Evolutionary conservation across 2,888 invertebrate genomes (phyloP), one percentile per base, ranked within the genome.

Genomic region (Disparrhopalites patrizii): DNA sequence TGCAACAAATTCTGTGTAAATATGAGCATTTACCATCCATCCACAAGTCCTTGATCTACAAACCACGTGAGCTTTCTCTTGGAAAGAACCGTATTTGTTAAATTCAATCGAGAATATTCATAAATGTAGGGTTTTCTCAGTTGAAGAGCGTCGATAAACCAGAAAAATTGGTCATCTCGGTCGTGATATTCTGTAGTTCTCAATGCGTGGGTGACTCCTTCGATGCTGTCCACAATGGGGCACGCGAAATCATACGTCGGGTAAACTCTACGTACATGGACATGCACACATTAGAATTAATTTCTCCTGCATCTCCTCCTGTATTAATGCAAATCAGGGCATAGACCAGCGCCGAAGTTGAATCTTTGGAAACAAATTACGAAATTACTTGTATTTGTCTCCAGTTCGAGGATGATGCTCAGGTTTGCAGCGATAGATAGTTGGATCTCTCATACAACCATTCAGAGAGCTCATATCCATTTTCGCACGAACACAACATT

Each of bases 221-320:
- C 99, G 57, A 97, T 84, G 18, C 95, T 89, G 81, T 99, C 99
- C 57, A 99, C 98, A 77, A 99, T 96, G 0, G 99, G 99, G 78
- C 99, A 99, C 0, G 99, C 97, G 82, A 99, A 99, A 82, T 99
- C 99, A 78, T 99, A 99, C 0, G 99, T 99, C 25, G 99, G 99
- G 80, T 99, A 99, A 0, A 96, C 97, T 78, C 95, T 95, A 79
- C 23, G 81, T 80, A 70, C 15, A 56, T 10, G 7, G 8, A 43
- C 20, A 43, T 18, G 15, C 8, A 43, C 7, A n/a, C 7, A 43
- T 20, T n/a, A n/a, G 7, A 10, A 43, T 43, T 43, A 4, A n/a
- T n/a, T n/a, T n/a, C n/a, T n/a, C n/a, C n/a, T n/a, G n/a, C n/a
- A n/a, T n/a, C n/a, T n/a, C n/a, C n/a, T n/a, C n/a, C n/a, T n/a